Conservation (phyloP, 2,888 invertebrate species). For the Creontiades dilutus region DNA sequence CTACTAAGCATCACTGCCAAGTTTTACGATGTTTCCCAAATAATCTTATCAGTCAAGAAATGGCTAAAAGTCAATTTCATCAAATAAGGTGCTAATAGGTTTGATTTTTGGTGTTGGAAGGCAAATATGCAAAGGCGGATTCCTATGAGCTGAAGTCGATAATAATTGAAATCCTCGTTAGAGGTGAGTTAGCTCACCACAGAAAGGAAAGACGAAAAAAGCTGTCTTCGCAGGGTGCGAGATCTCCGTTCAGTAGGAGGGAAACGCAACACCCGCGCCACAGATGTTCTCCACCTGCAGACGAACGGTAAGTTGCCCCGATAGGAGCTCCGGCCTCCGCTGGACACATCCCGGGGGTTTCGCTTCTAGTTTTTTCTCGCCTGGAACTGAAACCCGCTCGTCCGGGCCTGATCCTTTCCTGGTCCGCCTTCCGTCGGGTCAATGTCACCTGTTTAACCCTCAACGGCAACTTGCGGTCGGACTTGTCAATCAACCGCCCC, state of each 20-base stretch:
- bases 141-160: no score
- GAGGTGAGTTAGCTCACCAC: no score
- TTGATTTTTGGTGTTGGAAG: no score
- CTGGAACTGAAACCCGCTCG: neutral
- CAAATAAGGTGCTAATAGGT: no score
- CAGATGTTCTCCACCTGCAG: slow-evolving; percentile 55
- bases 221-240: neutral
- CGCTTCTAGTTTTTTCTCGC: slow-evolving; percentile 46
- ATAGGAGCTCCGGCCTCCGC: slow-evolving; percentile 38
- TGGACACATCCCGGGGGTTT: neutral
- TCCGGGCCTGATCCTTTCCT: slow-evolving; percentile 15
- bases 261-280: neutral
- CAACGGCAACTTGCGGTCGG: neutral
- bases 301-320: slow-evolving; percentile 56
- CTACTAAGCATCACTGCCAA: no score
- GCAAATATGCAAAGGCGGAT: no score
- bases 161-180: no score
- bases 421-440: slow-evolving; percentile 5
- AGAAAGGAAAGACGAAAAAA: no score
- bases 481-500: slow-evolving; percentile 19
- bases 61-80: no score
- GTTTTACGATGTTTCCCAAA: no score
- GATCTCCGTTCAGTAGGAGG: neutral
- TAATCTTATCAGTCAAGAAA: no score
- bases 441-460: slow-evolving; percentile 38